Conservation (phyloP, 2,888 invertebrate genomes). For the Pecten maximus region DNA sequence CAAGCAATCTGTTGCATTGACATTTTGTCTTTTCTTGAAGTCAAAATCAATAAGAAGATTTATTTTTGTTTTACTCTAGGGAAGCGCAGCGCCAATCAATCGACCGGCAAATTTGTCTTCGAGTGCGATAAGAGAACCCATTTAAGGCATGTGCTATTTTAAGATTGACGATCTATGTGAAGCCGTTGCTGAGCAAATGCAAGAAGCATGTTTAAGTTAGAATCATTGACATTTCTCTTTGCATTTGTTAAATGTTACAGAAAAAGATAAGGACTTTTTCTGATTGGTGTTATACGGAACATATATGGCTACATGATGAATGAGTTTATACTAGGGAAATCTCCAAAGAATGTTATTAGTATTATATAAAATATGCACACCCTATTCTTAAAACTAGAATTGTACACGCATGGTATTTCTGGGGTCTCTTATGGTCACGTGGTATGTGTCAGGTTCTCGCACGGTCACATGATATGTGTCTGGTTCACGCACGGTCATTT, state of each 20-base stretch:
- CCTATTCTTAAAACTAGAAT: no score
- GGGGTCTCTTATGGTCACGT: not conserved
- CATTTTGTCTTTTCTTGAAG: constrained; percentile 29
- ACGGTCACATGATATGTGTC: not conserved
- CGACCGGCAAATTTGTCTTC: not conserved
- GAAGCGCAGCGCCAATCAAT: constrained; percentile 23
- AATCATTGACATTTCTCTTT: not conserved
- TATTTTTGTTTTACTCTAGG: constrained; percentile 22
- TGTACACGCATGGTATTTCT: not conserved
- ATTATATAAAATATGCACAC: not conserved
- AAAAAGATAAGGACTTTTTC: not conserved
- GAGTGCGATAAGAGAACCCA: not conserved
- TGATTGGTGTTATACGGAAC: not conserved
- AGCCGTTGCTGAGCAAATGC: not conserved
- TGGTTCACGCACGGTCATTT: not conserved
- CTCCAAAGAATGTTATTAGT: not conserved
- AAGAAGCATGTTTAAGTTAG: not conserved
- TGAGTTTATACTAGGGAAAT: not conserved
- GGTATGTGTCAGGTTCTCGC: no score
- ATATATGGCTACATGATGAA: not conserved
- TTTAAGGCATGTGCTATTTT: constrained; percentile 28
- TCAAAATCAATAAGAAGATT: constrained; percentile 22
- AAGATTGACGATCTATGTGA: constrained; percentile 5
- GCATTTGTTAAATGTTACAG: not conserved
- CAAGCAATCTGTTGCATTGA: constrained; percentile 20